Evolutionary conservation across 1,140 invertebrate genomes (phyloP).

Genomic region (Drosophila navojoa): DNA sequence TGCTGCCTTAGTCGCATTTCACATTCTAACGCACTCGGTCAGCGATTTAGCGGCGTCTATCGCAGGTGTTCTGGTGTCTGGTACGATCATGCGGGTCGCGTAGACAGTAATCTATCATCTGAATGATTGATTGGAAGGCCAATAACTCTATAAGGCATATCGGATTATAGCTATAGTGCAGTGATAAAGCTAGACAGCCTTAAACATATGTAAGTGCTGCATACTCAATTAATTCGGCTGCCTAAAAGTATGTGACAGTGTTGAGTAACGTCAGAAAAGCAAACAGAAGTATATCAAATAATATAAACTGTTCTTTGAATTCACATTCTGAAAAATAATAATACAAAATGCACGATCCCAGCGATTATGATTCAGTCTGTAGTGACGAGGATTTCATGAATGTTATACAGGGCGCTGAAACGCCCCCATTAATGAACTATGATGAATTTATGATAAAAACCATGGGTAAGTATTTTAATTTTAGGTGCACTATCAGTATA

Average conservation of each 20-base stretch:
- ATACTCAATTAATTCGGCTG: background rate
- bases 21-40: slow-evolving; percentile 53
- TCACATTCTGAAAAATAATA: no score
- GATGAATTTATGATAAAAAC: slow-evolving; percentile 68
- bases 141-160: background rate
- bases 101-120: background rate
- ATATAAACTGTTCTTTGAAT: no score
- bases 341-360: slow-evolving; percentile 60
- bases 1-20: slow-evolving; percentile 60
- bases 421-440: slow-evolving; percentile 66
- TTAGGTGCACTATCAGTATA: no score
- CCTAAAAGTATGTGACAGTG: slow-evolving; percentile 62
- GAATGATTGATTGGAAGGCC: background rate
- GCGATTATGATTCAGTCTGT: slow-evolving; percentile 68
- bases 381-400: slow-evolving; percentile 60
- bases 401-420: slow-evolving; percentile 51
- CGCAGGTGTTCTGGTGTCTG: background rate
- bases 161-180: background rate
- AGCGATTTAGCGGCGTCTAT: slow-evolving; percentile 22
- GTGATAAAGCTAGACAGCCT: background rate
- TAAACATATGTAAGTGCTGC: background rate
- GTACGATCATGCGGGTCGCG: background rate
- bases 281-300: no score
- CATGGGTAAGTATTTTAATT: slow-evolving; percentile 55
- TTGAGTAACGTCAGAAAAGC: background rate